Percentiles rank a stretch among this genome's conserved stretches.
These are phyloP conservation scores for Pimpla rufipes DNA, from an alignment of 2,888 invertebrate genomes.

Conservation along the genomic window DNA sequence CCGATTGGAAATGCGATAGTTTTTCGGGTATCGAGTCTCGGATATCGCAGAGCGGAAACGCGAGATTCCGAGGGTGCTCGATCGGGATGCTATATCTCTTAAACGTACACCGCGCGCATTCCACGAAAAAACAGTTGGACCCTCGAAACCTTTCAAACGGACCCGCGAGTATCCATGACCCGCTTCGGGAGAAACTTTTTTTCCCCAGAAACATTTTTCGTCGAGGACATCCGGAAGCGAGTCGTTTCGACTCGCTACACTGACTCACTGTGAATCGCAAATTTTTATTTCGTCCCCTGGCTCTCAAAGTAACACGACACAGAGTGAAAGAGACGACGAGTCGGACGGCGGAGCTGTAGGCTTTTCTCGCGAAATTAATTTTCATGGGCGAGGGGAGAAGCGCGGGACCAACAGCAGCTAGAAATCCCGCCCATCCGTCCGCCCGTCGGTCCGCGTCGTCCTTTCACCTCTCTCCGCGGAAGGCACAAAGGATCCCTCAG, in stretches of 20 bases:
- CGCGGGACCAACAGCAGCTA: background rate
- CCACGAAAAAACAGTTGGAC: background rate
- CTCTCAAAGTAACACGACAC: conserved; percentile 8
- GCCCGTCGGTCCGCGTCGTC: conserved; percentile 31
- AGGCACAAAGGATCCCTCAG: conserved; percentile 58
- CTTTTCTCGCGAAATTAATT: conserved; percentile 60
- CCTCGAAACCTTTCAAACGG: background rate
- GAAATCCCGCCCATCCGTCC: conserved; percentile 33
- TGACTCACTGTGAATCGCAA: conserved; percentile 40
- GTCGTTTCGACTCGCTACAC: background rate
- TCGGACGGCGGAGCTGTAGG: background rate
- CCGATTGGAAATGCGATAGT: conserved; percentile 1
- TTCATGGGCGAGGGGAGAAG: conserved; percentile 38
- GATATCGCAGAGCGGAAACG: conserved; percentile 20
- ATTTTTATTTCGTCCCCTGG: conserved; percentile 36
- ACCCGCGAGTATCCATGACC: background rate
- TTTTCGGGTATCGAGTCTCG: conserved; percentile 21
- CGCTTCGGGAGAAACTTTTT: background rate
- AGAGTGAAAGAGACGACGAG: conserved; percentile 19
- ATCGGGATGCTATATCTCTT: background rate
- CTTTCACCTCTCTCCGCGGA: conserved; percentile 42
- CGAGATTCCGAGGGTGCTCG: conserved; percentile 16
- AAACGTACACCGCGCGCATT: background rate
- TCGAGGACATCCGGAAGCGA: background rate
- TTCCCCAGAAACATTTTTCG: background rate